Percentiles rank a stretch among this genome's conserved stretches.
Evolutionary conservation across 1,140 invertebrate species (phyloP).

Genomic region (Habropoda laboriosa): DNA sequence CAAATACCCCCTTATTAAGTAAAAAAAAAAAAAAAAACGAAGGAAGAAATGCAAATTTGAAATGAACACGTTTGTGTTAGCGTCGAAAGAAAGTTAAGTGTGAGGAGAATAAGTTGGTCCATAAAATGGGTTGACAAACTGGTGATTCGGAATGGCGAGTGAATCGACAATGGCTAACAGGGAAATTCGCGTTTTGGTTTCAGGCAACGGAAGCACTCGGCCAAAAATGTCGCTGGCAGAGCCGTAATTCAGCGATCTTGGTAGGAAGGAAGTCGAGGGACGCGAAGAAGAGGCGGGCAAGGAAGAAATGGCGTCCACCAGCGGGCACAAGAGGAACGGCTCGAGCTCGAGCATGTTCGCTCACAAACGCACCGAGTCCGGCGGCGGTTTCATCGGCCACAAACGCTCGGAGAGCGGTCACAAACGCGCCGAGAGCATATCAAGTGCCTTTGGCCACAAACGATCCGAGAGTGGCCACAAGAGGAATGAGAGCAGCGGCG

Average conservation of each 20-base stretch:
- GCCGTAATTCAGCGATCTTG: slow-evolving; percentile 44
- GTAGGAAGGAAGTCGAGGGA: slow-evolving; percentile 18
- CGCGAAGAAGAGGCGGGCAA: slow-evolving; percentile 29
- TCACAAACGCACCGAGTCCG: slow-evolving; percentile 76
- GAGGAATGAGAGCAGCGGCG: slow-evolving; percentile 73
- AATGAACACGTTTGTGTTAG: too few species aligned
- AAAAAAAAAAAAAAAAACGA: too few species aligned
- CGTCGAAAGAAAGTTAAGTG: too few species aligned
- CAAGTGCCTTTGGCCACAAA: slow-evolving; percentile 80
- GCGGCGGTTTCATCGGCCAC: slow-evolving; percentile 76
- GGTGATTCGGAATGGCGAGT: too few species aligned
- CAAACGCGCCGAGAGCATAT: slow-evolving; percentile 79
- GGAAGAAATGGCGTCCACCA: slow-evolving; percentile 74
- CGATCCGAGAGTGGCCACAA: slow-evolving; percentile 77
- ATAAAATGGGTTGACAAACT: too few species aligned
- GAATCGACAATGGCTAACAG: too few species aligned
- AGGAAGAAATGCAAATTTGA: too few species aligned
- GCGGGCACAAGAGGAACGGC: slow-evolving; percentile 78
- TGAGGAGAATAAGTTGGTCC: too few species aligned
- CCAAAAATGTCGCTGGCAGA: slow-evolving; percentile 43
- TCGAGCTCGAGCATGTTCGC: slow-evolving; percentile 79
- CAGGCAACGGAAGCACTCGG: slow-evolving; percentile 43
- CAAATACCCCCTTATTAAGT: too few species aligned
- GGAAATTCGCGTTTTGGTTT: neutral
- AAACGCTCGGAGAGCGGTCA: slow-evolving; percentile 78